Base-by-base conservation (phyloP, 1,140 invertebrate species). In the Tribolium castaneum region DNA sequence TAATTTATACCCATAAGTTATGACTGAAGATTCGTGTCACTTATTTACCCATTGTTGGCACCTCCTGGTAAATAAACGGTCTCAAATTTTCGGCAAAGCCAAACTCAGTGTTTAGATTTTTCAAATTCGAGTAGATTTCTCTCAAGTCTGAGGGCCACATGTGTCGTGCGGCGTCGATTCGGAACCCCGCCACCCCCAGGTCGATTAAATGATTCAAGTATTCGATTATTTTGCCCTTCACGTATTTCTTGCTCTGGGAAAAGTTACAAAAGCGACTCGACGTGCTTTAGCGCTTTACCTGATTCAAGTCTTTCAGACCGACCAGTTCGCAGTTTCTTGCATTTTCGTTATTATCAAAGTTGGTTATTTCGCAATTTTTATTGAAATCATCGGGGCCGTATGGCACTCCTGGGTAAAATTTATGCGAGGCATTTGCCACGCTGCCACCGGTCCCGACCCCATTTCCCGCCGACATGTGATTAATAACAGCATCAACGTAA, bases 401-500 rank as follows among this genome's bases (percentile, higher is more conserved):
- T 0, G 92, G 90, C 0, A 93, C 90, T 6, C 81, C 86, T 0
- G 90, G 90, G 81, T 90, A 94, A 12, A 87, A 52, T 80, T 88
- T 88, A 3, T 85, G 80, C 0, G 80, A 82, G 5, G 90, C 88
- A 82, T 91, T 84, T 0, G 90, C 91, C 2, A 81, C 87, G 22
- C 89, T 90, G 5, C 92, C 92, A 9, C 86, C 91, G 1, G 90
- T 92, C 3, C 93, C 93, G 3, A 86, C 84, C 10, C 90, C 90
- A 22, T 87, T 83, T 45, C 90, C 87, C 10, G 91, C 93, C 3
- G 92, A 91, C 96, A 98, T 98, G 86, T 98, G 96, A 84, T 98
- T 98, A 34, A 97, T 87, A 3, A 98, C 91, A 0, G 92, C 90
- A 86, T 98, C 96, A 0, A 95, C 94, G 83, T 95, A 97, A 76